These are phyloP conservation scores for Sebastes dallii DNA, from an alignment of 2,797 vertebrate genomes.

Conservation along the genomic window DNA sequence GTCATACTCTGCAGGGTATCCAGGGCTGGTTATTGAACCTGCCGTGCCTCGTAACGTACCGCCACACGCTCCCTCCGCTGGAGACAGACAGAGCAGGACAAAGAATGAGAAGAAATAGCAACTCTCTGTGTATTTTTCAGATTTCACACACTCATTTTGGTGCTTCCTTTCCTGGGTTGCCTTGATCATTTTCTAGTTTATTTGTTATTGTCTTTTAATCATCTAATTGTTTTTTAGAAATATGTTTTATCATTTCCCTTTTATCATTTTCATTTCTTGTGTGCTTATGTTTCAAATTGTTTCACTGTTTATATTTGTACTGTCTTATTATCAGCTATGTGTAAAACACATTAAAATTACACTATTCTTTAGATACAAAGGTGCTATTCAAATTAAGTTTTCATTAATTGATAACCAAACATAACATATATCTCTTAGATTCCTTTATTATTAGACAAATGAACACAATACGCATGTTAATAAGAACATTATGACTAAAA, in stretches of 20 bases:
- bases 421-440: neutral
- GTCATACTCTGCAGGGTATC: conserved; percentile 95
- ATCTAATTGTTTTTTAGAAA: neutral
- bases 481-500: neutral
- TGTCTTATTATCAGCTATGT: neutral
- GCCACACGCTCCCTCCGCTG: conserved; percentile 96
- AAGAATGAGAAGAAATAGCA: neutral
- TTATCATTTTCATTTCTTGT: neutral
- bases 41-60: conserved; percentile 94
- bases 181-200: neutral
- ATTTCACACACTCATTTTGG: neutral
- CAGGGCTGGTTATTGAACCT: conserved; percentile 92
- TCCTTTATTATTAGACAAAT: neutral
- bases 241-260: neutral
- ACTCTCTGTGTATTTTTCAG: neutral
- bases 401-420: neutral
- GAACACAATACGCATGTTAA: neutral
- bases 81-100: conserved; percentile 16
- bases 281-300: neutral
- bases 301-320: neutral
- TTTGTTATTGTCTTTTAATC: neutral
- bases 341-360: neutral
- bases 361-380: neutral
- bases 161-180: neutral
- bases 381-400: neutral